Evolutionary conservation across 2,113 vertebrate species (phyloP).

Genomic region (Dipodomys spectabilis): DNA sequence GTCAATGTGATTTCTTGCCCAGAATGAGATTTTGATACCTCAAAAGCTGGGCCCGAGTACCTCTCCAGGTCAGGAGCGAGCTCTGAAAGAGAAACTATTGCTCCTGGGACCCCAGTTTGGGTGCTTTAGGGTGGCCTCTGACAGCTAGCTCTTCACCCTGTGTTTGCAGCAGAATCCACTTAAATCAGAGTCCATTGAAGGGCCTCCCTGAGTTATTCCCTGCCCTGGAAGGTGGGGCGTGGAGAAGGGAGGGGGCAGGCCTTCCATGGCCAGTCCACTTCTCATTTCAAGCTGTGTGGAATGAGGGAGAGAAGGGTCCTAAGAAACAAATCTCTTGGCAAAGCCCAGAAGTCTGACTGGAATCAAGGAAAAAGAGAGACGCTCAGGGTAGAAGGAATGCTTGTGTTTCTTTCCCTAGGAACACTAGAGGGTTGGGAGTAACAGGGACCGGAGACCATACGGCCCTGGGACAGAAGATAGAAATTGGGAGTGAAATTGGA

Average conservation of each 20-base stretch:
- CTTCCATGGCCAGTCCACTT: not conserved
- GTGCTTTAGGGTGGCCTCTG: not conserved
- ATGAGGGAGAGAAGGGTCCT: not conserved
- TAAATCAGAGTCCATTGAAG: no score
- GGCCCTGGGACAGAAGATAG: not conserved
- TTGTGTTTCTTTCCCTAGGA: not conserved
- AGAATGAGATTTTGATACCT: conserved; percentile 39
- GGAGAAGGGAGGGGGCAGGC: not conserved
- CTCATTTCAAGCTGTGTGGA: accelerated
- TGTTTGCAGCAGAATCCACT: accelerated
- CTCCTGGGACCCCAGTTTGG: not conserved
- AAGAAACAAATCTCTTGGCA: not conserved
- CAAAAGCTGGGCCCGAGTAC: not conserved
- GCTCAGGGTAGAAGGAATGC: not conserved
- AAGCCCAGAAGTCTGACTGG: not conserved
- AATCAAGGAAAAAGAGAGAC: conserved; percentile 2
- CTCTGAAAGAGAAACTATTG: not conserved
- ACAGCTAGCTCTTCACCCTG: not conserved
- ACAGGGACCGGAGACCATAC: not conserved
- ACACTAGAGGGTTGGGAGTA: no score
- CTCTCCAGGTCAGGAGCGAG: not conserved
- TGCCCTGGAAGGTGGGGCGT: not conserved
- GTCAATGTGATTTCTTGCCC: not conserved
- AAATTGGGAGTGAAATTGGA: not conserved
- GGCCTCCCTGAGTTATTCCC: not conserved